Conservation (phyloP, 2,113 vertebrate genomes). For the Oenanthe oenanthe region DNA sequence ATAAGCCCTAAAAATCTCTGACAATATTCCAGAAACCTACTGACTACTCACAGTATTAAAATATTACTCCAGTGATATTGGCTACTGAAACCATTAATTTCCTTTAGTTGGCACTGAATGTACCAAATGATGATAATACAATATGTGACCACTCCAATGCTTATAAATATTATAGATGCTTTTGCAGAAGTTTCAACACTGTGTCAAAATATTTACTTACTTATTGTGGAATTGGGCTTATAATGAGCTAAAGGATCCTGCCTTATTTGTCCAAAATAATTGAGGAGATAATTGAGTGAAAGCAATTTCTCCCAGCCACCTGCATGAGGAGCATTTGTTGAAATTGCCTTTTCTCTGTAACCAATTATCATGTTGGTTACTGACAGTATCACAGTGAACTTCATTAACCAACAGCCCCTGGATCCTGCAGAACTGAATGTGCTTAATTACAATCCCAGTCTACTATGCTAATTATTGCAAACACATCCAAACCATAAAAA, state of each 20-base stretch:
- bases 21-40: not conserved
- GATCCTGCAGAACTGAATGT: not conserved
- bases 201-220: slow-evolving; percentile 65
- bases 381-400: not conserved
- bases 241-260: slow-evolving; percentile 27
- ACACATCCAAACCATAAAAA: not conserved
- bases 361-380: slow-evolving; percentile 33
- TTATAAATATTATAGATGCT: slow-evolving; percentile 48
- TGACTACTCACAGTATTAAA: not conserved
- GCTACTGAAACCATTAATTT: not conserved
- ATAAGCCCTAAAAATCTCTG: not conserved
- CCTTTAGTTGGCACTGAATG: not conserved
- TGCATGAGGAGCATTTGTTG: slow-evolving; percentile 38
- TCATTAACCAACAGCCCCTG: slow-evolving; percentile 4
- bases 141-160: not conserved
- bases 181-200: slow-evolving; percentile 24
- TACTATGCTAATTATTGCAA: not conserved
- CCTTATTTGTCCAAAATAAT: slow-evolving; percentile 22
- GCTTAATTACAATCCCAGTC: not conserved
- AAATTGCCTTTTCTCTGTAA: slow-evolving; percentile 27
- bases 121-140: slow-evolving; percentile 1
- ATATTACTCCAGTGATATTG: not conserved
- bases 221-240: slow-evolving; percentile 12
- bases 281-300: slow-evolving; percentile 35
- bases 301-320: slow-evolving; percentile 39